Evolutionary conservation across 2,888 invertebrate genomes (phyloP), one percentile per base, ranked within the genome.

Genomic region (Eilema griseolum): DNA sequence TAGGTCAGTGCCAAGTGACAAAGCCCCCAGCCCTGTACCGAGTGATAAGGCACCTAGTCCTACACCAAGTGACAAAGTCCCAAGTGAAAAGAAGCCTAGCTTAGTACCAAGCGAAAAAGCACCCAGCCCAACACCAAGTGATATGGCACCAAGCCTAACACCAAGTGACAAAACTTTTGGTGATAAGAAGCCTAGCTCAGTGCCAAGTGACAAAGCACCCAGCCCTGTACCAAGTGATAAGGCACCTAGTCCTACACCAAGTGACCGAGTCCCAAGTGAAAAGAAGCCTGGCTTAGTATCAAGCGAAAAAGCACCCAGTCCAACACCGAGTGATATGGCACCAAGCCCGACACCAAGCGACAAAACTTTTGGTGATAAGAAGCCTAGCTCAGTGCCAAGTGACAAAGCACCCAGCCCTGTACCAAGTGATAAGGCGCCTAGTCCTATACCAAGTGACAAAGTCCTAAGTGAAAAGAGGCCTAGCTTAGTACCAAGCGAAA

Each of bases 41-140:
- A 31, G 26, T 12, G 61, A 65, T 2, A 69, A 73, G 28, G 61
- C 16, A n/a, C 64, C 56, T 2, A 66, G 67, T 52, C 67, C 69
- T 20, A 28, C 69, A 12, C 52, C 71, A 61, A 64, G 66, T 37
- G 61, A 66, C 8, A 28, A 60, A 26, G 24, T 26, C 7, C 33
- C 20, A 2, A 23, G 23, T 41, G 26, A 46, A 0, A 60, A 28
- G 46, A 64, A 20, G 12, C 59, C 66, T 0, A 66, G 66, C 37
- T 23, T 16, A 24, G 41, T 23, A 28, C 31, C 26, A 46, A 52
- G 33, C 20, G 61, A 57, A 0, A 56, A 61, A 60, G 37, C 37
- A 16, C 20, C 56, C 0, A 62, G 66, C 46, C 28, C 37, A 14
- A 46, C 61, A 0, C 41, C 46, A 0, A 57, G 64, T 23, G 65